phyloP scores from a whole-genome alignment of 2,113 vertebrate species.

The Sclerurus mexicanus region DNA sequence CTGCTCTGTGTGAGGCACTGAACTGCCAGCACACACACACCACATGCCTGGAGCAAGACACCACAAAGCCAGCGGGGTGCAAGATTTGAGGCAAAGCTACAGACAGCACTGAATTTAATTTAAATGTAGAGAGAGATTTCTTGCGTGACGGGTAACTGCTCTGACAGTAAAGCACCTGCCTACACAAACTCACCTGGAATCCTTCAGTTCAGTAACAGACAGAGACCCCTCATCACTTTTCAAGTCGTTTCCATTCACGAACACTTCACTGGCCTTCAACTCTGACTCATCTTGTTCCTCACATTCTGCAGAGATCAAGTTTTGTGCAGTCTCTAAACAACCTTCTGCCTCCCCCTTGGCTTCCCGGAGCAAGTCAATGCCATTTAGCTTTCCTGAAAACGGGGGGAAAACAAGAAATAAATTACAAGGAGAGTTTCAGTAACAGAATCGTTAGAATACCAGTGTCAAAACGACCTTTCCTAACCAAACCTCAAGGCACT shows the following conservation, averaged over 20 bases:
- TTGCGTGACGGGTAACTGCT: background rate
- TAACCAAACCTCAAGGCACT: background rate
- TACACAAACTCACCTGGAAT: conserved; percentile 67
- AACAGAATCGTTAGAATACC: background rate
- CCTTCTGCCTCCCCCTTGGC: background rate
- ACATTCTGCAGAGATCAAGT: background rate
- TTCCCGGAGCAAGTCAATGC: background rate
- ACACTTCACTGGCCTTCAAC: conserved; percentile 22
- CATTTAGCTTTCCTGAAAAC: conserved; percentile 39
- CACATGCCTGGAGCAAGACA: background rate
- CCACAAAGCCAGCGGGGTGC: background rate
- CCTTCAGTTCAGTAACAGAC: conserved; percentile 55
- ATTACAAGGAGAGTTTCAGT: background rate
- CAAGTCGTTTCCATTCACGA: conserved; percentile 74
- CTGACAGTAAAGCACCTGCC: background rate
- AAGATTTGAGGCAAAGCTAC: background rate
- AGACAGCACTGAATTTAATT: background rate
- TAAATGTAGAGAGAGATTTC: background rate
- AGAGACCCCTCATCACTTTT: conserved; percentile 59
- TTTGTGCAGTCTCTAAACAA: background rate
- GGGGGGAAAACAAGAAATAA: rapidly evolving
- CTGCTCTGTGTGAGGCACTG: background rate
- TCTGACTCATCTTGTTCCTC: background rate
- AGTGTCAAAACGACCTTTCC: background rate
- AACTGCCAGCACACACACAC: background rate